Evolutionary conservation across 2,113 vertebrate genomes (phyloP).

Genomic region (Boleophthalmus pectinirostris): DNA sequence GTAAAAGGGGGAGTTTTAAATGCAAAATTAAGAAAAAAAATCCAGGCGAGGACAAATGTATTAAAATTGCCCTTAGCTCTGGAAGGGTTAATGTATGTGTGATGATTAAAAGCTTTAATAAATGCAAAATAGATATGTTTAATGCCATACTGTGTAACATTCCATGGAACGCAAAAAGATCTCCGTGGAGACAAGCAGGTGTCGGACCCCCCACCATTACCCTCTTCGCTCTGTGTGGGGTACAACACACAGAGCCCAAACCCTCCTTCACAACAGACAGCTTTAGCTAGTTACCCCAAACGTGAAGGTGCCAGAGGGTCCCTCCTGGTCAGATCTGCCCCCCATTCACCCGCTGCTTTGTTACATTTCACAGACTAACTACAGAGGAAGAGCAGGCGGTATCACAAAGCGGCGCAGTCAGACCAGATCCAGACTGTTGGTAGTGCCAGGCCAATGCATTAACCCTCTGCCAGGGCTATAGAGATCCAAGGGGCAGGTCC

Average conservation of each 20-base stretch:
- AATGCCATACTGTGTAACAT: too few species aligned
- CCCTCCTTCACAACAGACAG: constrained; percentile 30
- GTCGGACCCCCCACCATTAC: too few species aligned
- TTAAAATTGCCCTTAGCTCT: too few species aligned
- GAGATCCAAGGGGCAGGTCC: constrained; percentile 27
- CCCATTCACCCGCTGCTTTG: constrained; percentile 55
- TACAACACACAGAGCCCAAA: background rate
- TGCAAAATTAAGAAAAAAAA: too few species aligned
- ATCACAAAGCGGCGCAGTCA: constrained; percentile 62
- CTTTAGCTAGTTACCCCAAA: constrained; percentile 60
- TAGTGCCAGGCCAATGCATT: constrained; percentile 69
- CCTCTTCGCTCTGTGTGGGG: background rate
- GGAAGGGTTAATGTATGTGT: too few species aligned
- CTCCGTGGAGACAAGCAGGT: too few species aligned
- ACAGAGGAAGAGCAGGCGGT: constrained; percentile 49
- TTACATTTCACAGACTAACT: constrained; percentile 64
- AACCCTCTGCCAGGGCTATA: constrained; percentile 58
- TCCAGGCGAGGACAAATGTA: too few species aligned
- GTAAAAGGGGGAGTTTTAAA: too few species aligned
- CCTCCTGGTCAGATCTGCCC: constrained; percentile 37
- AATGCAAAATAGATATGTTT: too few species aligned
- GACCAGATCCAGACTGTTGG: constrained; percentile 63
- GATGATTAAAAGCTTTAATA: too few species aligned
- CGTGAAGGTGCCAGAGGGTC: constrained; percentile 54
- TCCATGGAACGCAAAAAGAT: too few species aligned